Conservation (phyloP, 37 sponge, comb jelly and placozoan species). For the Oscarella lobularis region DNA sequence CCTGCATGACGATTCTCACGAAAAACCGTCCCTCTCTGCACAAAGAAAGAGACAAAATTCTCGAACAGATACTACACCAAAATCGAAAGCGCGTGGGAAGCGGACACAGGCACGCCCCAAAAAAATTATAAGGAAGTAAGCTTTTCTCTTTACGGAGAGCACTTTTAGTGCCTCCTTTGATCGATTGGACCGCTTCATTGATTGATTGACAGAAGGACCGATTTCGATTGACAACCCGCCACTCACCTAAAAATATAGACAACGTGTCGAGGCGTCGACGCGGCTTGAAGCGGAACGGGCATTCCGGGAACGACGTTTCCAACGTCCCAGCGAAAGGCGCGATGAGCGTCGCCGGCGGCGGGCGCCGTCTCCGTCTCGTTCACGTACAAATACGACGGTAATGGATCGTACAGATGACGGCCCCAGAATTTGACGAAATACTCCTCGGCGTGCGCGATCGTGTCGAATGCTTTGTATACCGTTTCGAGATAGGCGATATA, state of each 20-base stretch:
- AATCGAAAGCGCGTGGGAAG: too few relatives aligned
- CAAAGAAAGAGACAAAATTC: neutral
- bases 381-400: constrained; percentile 4
- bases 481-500: neutral
- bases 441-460: neutral
- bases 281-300: constrained; percentile 10
- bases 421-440: constrained; percentile 6
- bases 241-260: neutral
- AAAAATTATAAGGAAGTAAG: too few relatives aligned
- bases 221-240: too few relatives aligned
- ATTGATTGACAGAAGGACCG: too few relatives aligned
- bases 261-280: neutral
- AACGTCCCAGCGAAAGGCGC: neutral
- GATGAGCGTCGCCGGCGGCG: neutral
- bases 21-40: neutral
- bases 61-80: too few relatives aligned
- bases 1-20: neutral
- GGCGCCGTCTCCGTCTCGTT: neutral
- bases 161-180: too few relatives aligned
- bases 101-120: too few relatives aligned
- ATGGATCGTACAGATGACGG: constrained; percentile 1
- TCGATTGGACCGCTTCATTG: too few relatives aligned
- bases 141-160: too few relatives aligned
- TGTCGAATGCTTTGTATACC: constrained; percentile 4
- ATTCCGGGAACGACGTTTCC: neutral